Evolutionary conservation across 2,888 invertebrate species (phyloP), one percentile per base, ranked within the genome.

Genomic region (Corbicula japonica): DNA sequence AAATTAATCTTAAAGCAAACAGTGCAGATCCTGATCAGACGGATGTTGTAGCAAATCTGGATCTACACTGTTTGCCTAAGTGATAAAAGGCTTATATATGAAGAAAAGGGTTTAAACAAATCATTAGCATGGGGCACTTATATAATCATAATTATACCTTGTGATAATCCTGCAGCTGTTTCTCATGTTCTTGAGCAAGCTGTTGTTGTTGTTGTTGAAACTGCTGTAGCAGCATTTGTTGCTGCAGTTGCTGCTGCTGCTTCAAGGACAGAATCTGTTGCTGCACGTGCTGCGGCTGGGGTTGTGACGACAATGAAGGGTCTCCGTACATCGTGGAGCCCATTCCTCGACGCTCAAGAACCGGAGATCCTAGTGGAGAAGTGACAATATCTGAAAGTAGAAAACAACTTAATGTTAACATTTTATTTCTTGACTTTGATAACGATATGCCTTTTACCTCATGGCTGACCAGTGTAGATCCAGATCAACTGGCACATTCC

Each of bases 241-340:
- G 90, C 80, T 92, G 92, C 34, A 92, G 76, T 76, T 92, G 89
- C 61, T 92, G 92, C 66, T 92, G 92, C 69, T 93, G 92, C 78
- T 92, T 91, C 32, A 92, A 81, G 8, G 85, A 81, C 38, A 87
- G 83, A 32, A 92, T 83, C 76, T 91, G 91, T 52, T 91, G 90
- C 84, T 92, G 91, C 12, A 92, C 89, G 44, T 91, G 90, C 84
- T 92, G 91, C 6, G 92, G 84, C 62, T 88, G 90, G 41, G 85
- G 88, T 78, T 90, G 88, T n/a, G n/a, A n/a, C n/a, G n/a, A n/a
- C 35, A 83, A 26, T 26, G 68, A 38, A 1, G 65, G 68, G 23
- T 74, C 78, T 10, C 68, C 66, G 58, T 69, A 80, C 70, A 83
- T 77, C 34, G 69, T 66, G 21, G 65, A 68, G 35, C 62, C 70